A percentile compares a stretch with the other conserved stretches of the same genome.
phyloP scores from a whole-genome alignment of 2,797 vertebrate genomes.

The Sebastes matsubarae region DNA sequence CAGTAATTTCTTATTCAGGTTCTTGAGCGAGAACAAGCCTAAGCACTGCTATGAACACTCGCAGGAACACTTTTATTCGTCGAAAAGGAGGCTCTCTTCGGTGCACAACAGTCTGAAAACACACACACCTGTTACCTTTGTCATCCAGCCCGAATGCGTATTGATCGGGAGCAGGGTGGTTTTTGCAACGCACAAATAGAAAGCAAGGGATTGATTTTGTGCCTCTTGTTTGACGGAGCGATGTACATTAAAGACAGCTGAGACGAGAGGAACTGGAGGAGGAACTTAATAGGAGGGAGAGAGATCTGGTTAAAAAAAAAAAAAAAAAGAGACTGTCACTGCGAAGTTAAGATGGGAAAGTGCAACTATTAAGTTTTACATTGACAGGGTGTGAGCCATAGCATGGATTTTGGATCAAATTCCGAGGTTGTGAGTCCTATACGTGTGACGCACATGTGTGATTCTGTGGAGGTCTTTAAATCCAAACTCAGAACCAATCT shows the following conservation, averaged over 20 bases:
- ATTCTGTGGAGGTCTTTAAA: background rate
- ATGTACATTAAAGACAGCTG: constrained; percentile 62
- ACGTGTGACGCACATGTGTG: too few species aligned
- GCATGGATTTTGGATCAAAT: background rate
- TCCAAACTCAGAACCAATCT: too few species aligned
- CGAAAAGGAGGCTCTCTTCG: constrained; percentile 15
- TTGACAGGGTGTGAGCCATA: background rate
- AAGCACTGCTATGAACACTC: background rate
- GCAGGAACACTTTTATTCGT: background rate
- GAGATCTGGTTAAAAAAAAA: background rate
- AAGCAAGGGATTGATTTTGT: constrained; percentile 73
- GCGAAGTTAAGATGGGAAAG: background rate
- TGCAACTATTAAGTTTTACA: background rate
- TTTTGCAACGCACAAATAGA: constrained; percentile 54
- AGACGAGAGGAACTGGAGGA: constrained; percentile 42
- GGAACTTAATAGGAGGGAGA: constrained; percentile 29
- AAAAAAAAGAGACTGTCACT: background rate
- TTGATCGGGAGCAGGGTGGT: constrained; percentile 51
- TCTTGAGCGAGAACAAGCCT: background rate
- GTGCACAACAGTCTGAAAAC: constrained; percentile 13
- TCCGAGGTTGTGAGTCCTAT: background rate
- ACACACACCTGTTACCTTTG: constrained; percentile 46
- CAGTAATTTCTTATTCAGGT: background rate
- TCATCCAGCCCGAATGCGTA: constrained; percentile 58
- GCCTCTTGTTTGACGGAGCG: constrained; percentile 54